These are phyloP conservation scores for Peromyscus eremicus DNA, from an alignment of 2,797 vertebrate species.

Conservation along the genomic window DNA sequence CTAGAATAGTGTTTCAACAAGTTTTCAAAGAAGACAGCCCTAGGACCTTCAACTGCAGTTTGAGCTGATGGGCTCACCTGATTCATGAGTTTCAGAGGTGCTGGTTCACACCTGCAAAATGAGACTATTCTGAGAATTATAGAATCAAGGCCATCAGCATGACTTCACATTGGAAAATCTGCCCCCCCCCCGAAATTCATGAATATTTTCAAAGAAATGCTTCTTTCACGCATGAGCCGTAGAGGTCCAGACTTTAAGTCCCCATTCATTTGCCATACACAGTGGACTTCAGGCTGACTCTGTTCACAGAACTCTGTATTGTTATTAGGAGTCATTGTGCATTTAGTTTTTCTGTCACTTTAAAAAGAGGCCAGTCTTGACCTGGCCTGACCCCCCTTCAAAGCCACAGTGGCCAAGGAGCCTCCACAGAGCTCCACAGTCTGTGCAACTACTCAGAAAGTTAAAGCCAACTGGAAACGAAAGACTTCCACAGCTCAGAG, in stretches of 20 bases:
- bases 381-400: not conserved
- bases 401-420: not conserved
- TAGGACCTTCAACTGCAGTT: constrained; percentile 44
- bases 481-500: not conserved
- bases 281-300: not conserved
- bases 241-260: not conserved
- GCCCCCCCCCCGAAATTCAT: not conserved
- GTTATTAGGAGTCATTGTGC: not conserved
- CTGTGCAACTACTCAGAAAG: not conserved
- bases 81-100: not conserved
- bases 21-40: constrained; percentile 28
- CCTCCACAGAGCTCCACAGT: not conserved
- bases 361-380: not conserved
- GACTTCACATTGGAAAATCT: not conserved
- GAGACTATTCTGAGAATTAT: not conserved
- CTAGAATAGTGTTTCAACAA: constrained; percentile 12
- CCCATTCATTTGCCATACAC: not conserved
- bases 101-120: constrained; percentile 11
- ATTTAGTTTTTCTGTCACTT: not conserved
- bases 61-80: not conserved
- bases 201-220: constrained; percentile 8
- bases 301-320: not conserved
- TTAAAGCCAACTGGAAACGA: not conserved
- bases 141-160: not conserved
- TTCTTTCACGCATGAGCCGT: not conserved